A percentile compares a stretch with the other conserved stretches of the same genome.
These are phyloP conservation scores for Eudyptes chrysolophus DNA, from an alignment of 2,113 vertebrate species.

Conservation along the genomic window DNA sequence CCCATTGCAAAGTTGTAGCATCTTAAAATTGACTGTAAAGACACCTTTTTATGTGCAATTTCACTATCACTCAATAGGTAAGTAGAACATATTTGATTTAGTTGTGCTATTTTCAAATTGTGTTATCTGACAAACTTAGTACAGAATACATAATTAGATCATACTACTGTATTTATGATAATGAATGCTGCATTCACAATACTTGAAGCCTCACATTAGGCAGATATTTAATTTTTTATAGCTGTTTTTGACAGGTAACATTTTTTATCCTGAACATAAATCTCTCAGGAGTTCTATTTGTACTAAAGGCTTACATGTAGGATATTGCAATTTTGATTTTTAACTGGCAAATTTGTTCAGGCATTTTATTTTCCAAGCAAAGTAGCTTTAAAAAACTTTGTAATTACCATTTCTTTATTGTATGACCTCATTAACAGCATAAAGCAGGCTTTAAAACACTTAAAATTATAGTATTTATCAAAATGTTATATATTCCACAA, in stretches of 20 bases:
- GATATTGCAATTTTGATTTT: constrained; percentile 37
- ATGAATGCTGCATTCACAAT: constrained; percentile 42
- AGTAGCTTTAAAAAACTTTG: not conserved
- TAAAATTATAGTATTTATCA: not conserved
- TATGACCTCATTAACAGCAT: constrained; percentile 16
- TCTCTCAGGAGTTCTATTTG: constrained; percentile 56
- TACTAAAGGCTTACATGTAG: constrained; percentile 25
- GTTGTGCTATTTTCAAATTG: constrained; percentile 51
- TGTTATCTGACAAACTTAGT: constrained; percentile 64
- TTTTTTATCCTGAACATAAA: constrained; percentile 47
- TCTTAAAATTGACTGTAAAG: constrained; percentile 29
- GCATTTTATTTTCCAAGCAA: constrained; percentile 40
- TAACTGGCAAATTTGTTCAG: constrained; percentile 19
- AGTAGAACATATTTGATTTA: constrained; percentile 55
- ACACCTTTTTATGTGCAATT: constrained; percentile 44
- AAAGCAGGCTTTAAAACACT: not conserved
- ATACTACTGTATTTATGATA: constrained; percentile 51
- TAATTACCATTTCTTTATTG: constrained; percentile 40
- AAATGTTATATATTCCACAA: not conserved
- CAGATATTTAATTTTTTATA: constrained; percentile 63
- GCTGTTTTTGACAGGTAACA: constrained; percentile 55
- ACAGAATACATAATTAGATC: constrained; percentile 52
- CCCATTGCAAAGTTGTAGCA: not conserved
- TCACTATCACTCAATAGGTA: constrained; percentile 39
- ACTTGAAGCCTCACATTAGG: constrained; percentile 35